Conservation (phyloP, 1,140 invertebrate genomes). For the Listronotus oregonensis region DNA sequence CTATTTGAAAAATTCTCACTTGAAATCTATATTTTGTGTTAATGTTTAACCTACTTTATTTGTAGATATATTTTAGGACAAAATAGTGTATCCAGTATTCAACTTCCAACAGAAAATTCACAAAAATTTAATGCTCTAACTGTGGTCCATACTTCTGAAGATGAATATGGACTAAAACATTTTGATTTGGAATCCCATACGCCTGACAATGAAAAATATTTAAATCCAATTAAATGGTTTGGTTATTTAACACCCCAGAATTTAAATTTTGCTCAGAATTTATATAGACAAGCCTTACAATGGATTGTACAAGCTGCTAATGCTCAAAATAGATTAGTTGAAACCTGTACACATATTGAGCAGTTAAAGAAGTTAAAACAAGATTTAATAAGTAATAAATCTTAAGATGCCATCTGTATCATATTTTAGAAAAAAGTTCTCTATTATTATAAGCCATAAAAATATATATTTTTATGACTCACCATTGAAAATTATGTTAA, state of each 20-base stretch:
- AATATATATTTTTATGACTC: too few species aligned
- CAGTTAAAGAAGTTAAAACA: slow-evolving; percentile 54
- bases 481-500: too few species aligned
- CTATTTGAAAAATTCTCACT: too few species aligned
- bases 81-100: slow-evolving; percentile 65
- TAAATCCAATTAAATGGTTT: slow-evolving; percentile 76
- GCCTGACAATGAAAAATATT: slow-evolving; percentile 50
- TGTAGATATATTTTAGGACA: slow-evolving; percentile 71
- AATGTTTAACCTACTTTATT: too few species aligned
- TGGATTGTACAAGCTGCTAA: slow-evolving; percentile 67
- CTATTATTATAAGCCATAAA: too few species aligned
- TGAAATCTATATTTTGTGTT: too few species aligned
- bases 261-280: slow-evolving; percentile 68
- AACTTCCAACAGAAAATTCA: slow-evolving; percentile 67
- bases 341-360: slow-evolving; percentile 56
- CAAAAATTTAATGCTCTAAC: slow-evolving; percentile 63
- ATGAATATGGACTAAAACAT: slow-evolving; percentile 54
- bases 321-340: slow-evolving; percentile 63
- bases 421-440: too few species aligned
- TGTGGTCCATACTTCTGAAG: slow-evolving; percentile 53
- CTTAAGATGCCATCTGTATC: too few species aligned
- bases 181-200: slow-evolving; percentile 51
- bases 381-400: background rate
- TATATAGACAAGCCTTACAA: slow-evolving; percentile 68
- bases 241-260: slow-evolving; percentile 74